These are phyloP conservation scores for Meganola albula DNA, from an alignment of 2,888 invertebrate genomes.

Conservation along the genomic window DNA sequence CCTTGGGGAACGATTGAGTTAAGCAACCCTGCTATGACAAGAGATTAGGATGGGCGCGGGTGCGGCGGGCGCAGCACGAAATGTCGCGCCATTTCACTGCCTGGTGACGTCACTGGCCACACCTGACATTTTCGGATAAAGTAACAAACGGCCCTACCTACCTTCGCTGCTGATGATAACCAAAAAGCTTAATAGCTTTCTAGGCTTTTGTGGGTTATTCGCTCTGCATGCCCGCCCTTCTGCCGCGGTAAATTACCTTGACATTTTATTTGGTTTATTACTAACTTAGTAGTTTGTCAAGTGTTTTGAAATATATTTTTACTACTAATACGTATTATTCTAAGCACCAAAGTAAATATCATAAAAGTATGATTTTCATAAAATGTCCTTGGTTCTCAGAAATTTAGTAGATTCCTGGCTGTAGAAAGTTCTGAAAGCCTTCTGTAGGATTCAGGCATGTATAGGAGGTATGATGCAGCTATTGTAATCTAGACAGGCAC, in stretches of 20 bases:
- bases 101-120: constrained; percentile 68
- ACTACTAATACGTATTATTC: no score
- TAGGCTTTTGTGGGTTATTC: constrained; percentile 56
- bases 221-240: constrained; percentile 44
- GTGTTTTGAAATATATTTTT: no score
- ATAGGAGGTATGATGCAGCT: no score
- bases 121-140: constrained; percentile 70
- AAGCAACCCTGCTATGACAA: constrained; percentile 56
- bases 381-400: no score
- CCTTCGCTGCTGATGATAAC: constrained; percentile 59
- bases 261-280: no score
- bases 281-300: no score
- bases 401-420: no score
- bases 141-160: constrained; percentile 72
- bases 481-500: no score
- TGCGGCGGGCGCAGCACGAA: constrained; percentile 60
- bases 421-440: no score
- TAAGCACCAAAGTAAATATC: no score
- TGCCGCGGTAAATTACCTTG: constrained; percentile 50
- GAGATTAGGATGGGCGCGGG: constrained; percentile 70
- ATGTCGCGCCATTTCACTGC: constrained; percentile 70
- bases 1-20: constrained; percentile 49
- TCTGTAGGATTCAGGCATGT: no score
- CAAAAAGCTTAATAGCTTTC: constrained; percentile 61
- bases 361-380: no score